Conservation (phyloP, 2,888 invertebrate genomes). For the Ophion slaviceki region DNA sequence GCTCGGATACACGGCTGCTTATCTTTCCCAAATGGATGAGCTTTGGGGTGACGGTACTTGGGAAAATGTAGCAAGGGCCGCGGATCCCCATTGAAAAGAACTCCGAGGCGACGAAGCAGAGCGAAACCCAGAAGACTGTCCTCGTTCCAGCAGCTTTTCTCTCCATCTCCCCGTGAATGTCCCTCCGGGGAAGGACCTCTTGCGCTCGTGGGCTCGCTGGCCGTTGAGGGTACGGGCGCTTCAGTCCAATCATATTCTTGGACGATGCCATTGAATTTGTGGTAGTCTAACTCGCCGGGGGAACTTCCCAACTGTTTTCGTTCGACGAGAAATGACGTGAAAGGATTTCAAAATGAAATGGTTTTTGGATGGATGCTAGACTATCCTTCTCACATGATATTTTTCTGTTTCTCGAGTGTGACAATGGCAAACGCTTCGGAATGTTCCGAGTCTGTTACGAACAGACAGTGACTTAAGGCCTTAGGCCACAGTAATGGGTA, state of each 20-base stretch:
- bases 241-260: neutral
- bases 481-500: too few species aligned
- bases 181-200: neutral
- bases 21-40: slow-evolving; percentile 47
- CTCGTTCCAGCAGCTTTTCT: neutral
- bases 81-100: neutral
- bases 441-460: neutral
- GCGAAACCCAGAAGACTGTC: neutral
- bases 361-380: neutral
- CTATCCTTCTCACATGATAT: neutral
- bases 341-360: neutral
- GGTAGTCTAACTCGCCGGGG: neutral
- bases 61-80: neutral
- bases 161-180: neutral
- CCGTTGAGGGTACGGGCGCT: neutral
- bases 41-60: slow-evolving; percentile 22
- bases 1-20: slow-evolving; percentile 22
- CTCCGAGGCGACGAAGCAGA: neutral
- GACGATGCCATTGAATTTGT: neutral
- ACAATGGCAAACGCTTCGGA: neutral
- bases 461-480: too few species aligned
- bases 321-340: neutral
- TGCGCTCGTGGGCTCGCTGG: neutral
- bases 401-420: neutral
- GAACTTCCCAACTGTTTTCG: neutral